Percentiles rank a stretch among this genome's conserved stretches.
phyloP scores from a whole-genome alignment of 2,888 invertebrate genomes.

The Lycocerus yunnanus region DNA sequence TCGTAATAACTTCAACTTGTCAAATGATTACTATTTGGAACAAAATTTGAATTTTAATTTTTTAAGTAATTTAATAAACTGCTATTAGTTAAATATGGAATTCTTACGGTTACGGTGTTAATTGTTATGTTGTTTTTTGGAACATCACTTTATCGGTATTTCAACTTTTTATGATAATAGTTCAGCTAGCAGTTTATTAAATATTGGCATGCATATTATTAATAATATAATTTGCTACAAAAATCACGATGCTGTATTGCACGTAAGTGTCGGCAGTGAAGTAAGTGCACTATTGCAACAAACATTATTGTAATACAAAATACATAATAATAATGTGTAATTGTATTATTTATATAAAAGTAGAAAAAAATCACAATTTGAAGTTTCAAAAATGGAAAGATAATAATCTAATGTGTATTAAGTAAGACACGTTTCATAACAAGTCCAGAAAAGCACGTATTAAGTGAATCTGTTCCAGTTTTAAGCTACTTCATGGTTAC shows the following conservation, averaged over 20 bases:
- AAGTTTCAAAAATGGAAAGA: neutral
- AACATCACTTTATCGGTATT: neutral
- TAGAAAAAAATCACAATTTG: neutral
- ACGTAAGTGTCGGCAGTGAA: no score
- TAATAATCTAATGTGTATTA: constrained; percentile 12
- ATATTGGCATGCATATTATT: no score
- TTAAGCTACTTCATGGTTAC: constrained; percentile 18
- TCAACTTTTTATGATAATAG: neutral
- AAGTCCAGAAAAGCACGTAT: constrained; percentile 36
- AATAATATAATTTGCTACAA: no score
- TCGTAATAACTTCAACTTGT: neutral
- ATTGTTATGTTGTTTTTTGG: neutral
- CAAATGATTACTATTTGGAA: neutral
- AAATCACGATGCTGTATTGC: no score
- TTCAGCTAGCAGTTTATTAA: no score
- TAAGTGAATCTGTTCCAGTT: constrained; percentile 44
- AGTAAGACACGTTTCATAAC: constrained; percentile 41
- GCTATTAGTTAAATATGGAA: neutral
- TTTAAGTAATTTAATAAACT: neutral
- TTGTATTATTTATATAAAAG: neutral
- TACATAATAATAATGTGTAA: neutral
- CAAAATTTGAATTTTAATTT: neutral
- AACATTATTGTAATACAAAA: neutral
- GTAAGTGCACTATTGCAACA: neutral
- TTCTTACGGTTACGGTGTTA: neutral